Base-by-base conservation (phyloP, 1,140 invertebrate species). In the Solen grandis region DNA sequence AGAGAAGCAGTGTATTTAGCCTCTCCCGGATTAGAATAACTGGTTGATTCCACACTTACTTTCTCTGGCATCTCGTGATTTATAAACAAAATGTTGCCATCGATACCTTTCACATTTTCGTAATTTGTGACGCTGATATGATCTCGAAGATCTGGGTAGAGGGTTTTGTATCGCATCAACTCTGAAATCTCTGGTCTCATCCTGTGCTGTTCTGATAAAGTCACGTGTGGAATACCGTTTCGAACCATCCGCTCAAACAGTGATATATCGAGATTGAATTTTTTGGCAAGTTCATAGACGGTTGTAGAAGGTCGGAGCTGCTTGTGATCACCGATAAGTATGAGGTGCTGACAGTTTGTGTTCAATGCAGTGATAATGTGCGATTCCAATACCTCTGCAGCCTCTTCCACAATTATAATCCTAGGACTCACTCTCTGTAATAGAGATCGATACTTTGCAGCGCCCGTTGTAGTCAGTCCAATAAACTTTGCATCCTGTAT, bases 251-350 rank as follows among this genome's bases (percentile, higher is more conserved):
- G 80, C 81, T 93, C 92, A 83, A 93, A 93, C 54, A 93, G 83
- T 8, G 92, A 93, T 59, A 93, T 84, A 52, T 93, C 90, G 35
- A 93, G 81, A 29, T 91, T 88, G 77, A 89, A 93, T 5, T 92
- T 81, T 29, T 78, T 85, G 22, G 90, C 88, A 35, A 93, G 84
- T n/a, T 87, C 68, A 83, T 90, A 89, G 27, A 92, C 91, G 33
- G 87, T 88, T 52, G 93, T 88, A 69, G 87, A 91, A n/a, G 93
- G 93, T 59, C 91, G 86, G 1, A 94, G 86, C 82, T 94, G 93
- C 81, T 93, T 89, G 78, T 94, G 93, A 90, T 97, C 96, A 92
- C 96, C 96, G 83, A 97, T 96, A 13, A 97, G 93, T 77, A 98
- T 96, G 0, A 97, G 92, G 89, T 97, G 97, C 90, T 97, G 84